A percentile compares a stretch with the other conserved stretches of the same genome.
phyloP scores from a whole-genome alignment of 2,888 invertebrate species.

The Catocala nupta region DNA sequence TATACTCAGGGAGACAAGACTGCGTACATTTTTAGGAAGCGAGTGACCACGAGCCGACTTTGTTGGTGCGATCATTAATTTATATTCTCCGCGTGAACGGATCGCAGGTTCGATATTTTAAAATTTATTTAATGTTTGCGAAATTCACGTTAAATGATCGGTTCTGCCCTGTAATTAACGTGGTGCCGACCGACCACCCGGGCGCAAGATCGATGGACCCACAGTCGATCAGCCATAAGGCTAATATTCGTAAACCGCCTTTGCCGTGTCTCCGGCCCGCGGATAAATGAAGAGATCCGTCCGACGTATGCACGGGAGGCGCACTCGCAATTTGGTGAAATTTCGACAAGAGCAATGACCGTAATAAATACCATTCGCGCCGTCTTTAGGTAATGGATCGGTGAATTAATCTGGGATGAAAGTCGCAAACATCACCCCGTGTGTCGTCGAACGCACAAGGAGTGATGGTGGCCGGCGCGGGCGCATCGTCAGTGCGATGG shows the following conservation, averaged over 20 bases:
- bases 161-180: slow-evolving; percentile 82
- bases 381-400: slow-evolving; percentile 73
- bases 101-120: slow-evolving; percentile 75
- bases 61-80: slow-evolving; percentile 71
- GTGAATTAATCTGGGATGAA: slow-evolving; percentile 53
- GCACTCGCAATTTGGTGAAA: slow-evolving; percentile 66
- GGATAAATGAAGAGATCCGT: slow-evolving; percentile 77
- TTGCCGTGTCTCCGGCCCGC: slow-evolving; percentile 63
- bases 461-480: slow-evolving; percentile 16
- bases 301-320: slow-evolving; percentile 40
- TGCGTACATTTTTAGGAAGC: slow-evolving; percentile 42
- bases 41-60: slow-evolving; percentile 41
- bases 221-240: slow-evolving; percentile 73
- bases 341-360: slow-evolving; percentile 67
- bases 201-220: slow-evolving; percentile 75
- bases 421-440: slow-evolving; percentile 5
- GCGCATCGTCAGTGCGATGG: slow-evolving; percentile 14
- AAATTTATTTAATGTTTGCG: slow-evolving; percentile 82
- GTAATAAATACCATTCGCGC: slow-evolving; percentile 72
- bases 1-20: slow-evolving; percentile 26
- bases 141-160: slow-evolving; percentile 83
- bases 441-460: neutral
- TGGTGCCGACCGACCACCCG: slow-evolving; percentile 79
- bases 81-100: slow-evolving; percentile 80
- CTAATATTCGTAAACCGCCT: slow-evolving; percentile 75